Percentiles rank a stretch among this genome's conserved stretches.
phyloP scores from a whole-genome alignment of 2,113 vertebrate genomes.

The Carassius carassius region DNA sequence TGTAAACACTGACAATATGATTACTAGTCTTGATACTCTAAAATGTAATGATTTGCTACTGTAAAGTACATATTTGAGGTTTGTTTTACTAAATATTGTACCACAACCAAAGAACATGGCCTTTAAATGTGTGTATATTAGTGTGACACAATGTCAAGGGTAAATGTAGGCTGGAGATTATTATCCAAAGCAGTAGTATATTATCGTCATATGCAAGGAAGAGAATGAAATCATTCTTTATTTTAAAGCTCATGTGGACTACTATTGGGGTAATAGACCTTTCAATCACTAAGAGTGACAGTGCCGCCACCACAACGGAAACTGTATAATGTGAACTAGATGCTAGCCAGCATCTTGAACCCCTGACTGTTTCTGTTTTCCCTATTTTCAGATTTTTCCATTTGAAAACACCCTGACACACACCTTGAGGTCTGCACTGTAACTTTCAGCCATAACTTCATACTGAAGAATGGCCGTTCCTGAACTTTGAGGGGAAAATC shows the following conservation, averaged over 20 bases:
- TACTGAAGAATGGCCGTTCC: background rate
- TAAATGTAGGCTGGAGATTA: background rate
- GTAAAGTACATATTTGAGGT: background rate
- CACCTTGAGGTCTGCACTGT: background rate
- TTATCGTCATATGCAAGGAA: background rate
- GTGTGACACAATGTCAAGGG: background rate
- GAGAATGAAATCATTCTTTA: conserved; percentile 2
- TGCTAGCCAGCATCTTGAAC: background rate
- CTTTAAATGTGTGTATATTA: background rate
- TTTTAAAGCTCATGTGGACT: conserved; percentile 6
- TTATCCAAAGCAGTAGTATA: background rate
- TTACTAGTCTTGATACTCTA: background rate
- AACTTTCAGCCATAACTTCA: background rate
- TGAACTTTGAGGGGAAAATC: conserved; percentile 6
- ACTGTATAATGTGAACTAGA: conserved; percentile 22
- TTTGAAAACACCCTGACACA: conserved; percentile 48
- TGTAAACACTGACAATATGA: background rate
- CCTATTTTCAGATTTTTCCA: conserved; percentile 16
- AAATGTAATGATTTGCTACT: background rate
- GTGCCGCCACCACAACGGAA: conserved; percentile 24
- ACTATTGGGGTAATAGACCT: conserved; percentile 15
- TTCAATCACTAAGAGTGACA: conserved; percentile 34
- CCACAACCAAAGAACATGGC: background rate
- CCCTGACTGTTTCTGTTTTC: conserved; percentile 30
- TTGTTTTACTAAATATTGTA: background rate